Base-by-base conservation (phyloP, 2,888 invertebrate genomes). In the Bugula neritina region DNA sequence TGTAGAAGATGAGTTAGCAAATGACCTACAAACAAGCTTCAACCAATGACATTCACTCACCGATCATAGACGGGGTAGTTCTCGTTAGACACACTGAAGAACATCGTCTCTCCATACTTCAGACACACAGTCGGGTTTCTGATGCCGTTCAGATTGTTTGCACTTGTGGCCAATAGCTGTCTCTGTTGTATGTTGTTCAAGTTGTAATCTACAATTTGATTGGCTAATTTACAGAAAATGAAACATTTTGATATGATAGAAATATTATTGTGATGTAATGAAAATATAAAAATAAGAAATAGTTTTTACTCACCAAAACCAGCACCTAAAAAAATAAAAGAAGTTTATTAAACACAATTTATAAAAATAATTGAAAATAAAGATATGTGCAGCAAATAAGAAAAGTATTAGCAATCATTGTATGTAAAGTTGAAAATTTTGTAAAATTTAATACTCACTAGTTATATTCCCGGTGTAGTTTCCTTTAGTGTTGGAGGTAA, bases 61-160 rank as follows among this genome's bases (percentile, higher is more conserved):
- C 76, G 78, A 77, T 83, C 83, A 74, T 83, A 83, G 17, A 82
- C 75, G 2, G 83, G 83, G 70, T 83, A 83, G 73, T 78, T 73
- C 17, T 75, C 77, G 35, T 77, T 80, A 71, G 75, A 76, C 25
- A 83, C 80, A 25, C 75, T 76, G 75, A 79, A 82, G 72, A 81
- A 72, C 78, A 82, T 80, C 52, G 78, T 74, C 58, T 80, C 77
- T n/a, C 79, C 81, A 74, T 78, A 77, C 70, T 76, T 74, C 71
- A 82, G 75, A 74, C 82, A 83, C 0, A 77, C 74, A 1, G 80
- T 79, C 0, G 82, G 82, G 72, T 81, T 81, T 35, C 73, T 71
- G 29, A 83, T 78, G 3, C 82, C 82, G 17, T 75, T 73, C 74
- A 80, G 81, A n/a, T 10, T 25, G 3, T 31, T 63, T 31, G 27